Conservation (phyloP, 2,113 vertebrate species). For the Pygoscelis adeliae region DNA sequence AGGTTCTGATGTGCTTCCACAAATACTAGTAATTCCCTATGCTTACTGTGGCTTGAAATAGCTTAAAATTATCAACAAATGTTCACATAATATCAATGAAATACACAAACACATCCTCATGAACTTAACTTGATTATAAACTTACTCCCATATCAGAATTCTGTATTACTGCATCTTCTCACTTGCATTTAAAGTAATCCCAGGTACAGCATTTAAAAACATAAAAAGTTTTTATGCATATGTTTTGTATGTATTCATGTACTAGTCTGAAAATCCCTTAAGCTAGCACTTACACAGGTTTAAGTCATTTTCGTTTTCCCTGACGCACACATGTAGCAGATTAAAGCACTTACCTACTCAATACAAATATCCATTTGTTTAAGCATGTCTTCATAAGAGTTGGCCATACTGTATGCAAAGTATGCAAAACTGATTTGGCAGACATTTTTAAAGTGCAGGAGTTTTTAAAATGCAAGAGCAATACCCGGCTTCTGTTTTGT, state of each 20-base stretch:
- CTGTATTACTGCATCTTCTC: background rate
- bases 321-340: background rate
- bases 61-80: background rate
- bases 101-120: background rate
- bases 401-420: background rate
- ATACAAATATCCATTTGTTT: background rate
- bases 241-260: background rate
- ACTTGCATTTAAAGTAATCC: background rate
- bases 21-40: background rate
- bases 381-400: background rate
- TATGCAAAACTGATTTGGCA: background rate
- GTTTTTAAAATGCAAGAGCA: background rate
- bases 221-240: background rate
- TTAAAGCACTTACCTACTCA: background rate
- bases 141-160: background rate
- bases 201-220: background rate
- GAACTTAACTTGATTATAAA: background rate
- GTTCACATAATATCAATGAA: background rate
- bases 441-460: background rate
- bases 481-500: background rate
- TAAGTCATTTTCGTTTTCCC: background rate
- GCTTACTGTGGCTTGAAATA: background rate
- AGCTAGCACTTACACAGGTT: background rate
- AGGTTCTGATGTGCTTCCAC: background rate
- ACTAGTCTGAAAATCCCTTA: background rate